Evolutionary conservation across 1,140 invertebrate species (phyloP).

Genomic region (Drosophila virilis): DNA sequence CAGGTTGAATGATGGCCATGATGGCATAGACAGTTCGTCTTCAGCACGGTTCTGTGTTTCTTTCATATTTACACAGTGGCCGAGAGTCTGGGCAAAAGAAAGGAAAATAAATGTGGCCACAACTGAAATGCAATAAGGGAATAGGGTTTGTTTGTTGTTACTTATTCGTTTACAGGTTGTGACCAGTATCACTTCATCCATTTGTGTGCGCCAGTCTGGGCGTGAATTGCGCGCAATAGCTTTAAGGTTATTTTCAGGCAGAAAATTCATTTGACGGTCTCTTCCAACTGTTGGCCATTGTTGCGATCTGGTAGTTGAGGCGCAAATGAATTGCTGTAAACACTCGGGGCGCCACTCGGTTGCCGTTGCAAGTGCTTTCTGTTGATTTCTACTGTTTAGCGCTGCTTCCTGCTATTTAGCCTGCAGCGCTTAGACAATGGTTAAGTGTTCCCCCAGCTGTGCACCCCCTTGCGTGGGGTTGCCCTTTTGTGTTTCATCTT

Average conservation of each 20-base stretch:
- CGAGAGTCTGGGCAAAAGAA: slow-evolving; percentile 49
- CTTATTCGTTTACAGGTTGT: slow-evolving; percentile 23
- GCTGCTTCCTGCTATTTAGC: slow-evolving; percentile 72
- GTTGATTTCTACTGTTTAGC: slow-evolving; percentile 51
- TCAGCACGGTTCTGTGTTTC: slow-evolving; percentile 11
- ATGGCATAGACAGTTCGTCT: neutral
- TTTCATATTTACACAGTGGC: slow-evolving; percentile 62
- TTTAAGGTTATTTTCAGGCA: slow-evolving; percentile 52
- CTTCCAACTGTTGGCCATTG: slow-evolving; percentile 23
- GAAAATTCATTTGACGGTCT: slow-evolving; percentile 35
- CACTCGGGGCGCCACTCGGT: slow-evolving; percentile 58
- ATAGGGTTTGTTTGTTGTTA: slow-evolving; percentile 2
- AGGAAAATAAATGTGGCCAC: slow-evolving; percentile 67
- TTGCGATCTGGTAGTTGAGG: slow-evolving; percentile 20
- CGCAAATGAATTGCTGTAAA: slow-evolving; percentile 72
- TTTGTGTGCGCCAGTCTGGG: slow-evolving; percentile 25
- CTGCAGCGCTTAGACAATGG: slow-evolving; percentile 73
- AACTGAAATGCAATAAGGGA: slow-evolving; percentile 26
- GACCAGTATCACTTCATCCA: slow-evolving; percentile 21
- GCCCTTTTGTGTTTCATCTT: slow-evolving; percentile 28
- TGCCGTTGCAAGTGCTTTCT: slow-evolving; percentile 68
- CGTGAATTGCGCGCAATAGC: neutral
- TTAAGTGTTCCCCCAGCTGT: slow-evolving; percentile 53
- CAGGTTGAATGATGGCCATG: slow-evolving; percentile 24
- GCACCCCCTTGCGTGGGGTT: slow-evolving; percentile 7